Conservation (phyloP, 1,140 invertebrate species). For the Hycleus phaleratus region DNA sequence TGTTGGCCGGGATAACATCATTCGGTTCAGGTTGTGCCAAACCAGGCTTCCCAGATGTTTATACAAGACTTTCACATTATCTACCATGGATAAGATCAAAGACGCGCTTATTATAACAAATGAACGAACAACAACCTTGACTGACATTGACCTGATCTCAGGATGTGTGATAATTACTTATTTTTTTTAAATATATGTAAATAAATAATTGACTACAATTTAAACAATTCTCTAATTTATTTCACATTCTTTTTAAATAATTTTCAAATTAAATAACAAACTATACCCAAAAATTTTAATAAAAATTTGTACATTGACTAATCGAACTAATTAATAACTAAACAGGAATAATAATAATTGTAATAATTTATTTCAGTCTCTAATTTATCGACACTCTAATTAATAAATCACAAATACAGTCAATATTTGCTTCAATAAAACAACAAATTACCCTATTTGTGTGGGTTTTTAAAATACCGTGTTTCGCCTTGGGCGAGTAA, state of each 20-base stretch:
- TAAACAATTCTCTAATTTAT: constrained; percentile 3
- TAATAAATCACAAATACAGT: too few relatives aligned
- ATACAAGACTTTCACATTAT: constrained; percentile 75
- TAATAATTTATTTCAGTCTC: constrained; percentile 21
- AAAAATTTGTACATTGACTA: neutral
- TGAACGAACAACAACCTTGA: constrained; percentile 1
- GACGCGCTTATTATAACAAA: constrained; percentile 8
- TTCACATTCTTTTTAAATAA: neutral
- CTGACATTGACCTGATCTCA: constrained; percentile 15
- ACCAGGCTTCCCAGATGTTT: constrained; percentile 77
- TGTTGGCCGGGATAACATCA: constrained; percentile 78
- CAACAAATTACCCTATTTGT: too few relatives aligned
- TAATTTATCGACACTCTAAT: neutral
- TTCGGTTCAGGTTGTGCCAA: constrained; percentile 85
- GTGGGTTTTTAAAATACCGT: too few relatives aligned
- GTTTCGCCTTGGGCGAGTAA: too few relatives aligned
- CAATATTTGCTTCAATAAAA: too few relatives aligned
- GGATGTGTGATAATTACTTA: constrained; percentile 2
- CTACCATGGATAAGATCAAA: constrained; percentile 69
- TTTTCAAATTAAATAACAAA: too few relatives aligned
- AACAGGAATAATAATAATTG: constrained; percentile 1
- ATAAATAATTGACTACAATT: constrained; percentile 11
- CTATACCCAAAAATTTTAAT: neutral
- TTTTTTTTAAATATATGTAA: neutral
- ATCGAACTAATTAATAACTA: constrained; percentile 1